These are phyloP conservation scores for Chrysolina haemoptera DNA, from an alignment of 2,888 invertebrate species.

Conservation along the genomic window DNA sequence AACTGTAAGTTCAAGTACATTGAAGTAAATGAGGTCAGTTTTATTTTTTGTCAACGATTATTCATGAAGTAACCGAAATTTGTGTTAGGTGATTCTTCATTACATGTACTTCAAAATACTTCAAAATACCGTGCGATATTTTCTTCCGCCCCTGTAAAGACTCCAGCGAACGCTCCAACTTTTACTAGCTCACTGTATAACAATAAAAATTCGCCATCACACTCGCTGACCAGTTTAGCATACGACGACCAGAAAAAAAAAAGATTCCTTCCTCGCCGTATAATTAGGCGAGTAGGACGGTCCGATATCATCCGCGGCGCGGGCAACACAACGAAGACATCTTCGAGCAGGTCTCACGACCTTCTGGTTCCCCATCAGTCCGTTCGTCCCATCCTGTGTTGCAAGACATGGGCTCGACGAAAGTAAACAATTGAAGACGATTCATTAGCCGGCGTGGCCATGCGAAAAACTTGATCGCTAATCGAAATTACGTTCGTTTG, in stretches of 20 bases:
- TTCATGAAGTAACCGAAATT: too few species aligned
- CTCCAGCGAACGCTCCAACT: too few species aligned
- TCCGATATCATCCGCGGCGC: conserved; percentile 20
- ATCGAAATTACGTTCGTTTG: neutral
- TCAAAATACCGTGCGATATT: too few species aligned
- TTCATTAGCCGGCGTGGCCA: conserved; percentile 4
- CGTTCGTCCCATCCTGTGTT: conserved; percentile 31
- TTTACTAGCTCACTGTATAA: too few species aligned
- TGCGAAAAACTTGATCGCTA: conserved; percentile 23
- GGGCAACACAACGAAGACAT: conserved; percentile 8
- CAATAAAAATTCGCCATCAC: too few species aligned
- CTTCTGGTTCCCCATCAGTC: conserved; percentile 2
- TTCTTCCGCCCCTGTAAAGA: too few species aligned
- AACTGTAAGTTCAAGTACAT: too few species aligned
- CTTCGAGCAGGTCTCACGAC: conserved; percentile 2
- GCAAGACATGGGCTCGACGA: conserved; percentile 42
- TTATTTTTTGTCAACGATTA: too few species aligned
- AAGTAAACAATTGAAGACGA: conserved; percentile 5
- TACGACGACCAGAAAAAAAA: conserved; percentile 7
- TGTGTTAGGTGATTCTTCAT: too few species aligned
- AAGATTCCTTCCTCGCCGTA: conserved; percentile 2
- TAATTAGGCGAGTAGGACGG: conserved; percentile 11
- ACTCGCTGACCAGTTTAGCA: conserved; percentile 24
- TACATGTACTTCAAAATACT: too few species aligned
- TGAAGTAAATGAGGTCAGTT: too few species aligned